Percentiles rank a stretch among this genome's conserved stretches.
Evolutionary conservation across 2,888 invertebrate species (phyloP).

Genomic region (Amblyjoppa proteus): DNA sequence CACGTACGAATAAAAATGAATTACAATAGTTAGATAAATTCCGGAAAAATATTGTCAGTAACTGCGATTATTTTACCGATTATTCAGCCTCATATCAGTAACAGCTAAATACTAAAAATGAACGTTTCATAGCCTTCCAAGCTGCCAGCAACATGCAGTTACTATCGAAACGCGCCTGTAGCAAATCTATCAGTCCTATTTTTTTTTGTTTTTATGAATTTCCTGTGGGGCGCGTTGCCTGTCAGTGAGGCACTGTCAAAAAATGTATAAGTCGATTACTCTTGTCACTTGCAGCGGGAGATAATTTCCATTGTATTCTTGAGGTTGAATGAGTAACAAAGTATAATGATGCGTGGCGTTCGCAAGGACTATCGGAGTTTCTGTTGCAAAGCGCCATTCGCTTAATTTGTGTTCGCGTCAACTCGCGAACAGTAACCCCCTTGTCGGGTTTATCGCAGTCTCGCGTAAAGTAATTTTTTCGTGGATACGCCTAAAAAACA

Average conservation of each 20-base stretch:
- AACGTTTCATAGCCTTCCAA: no score
- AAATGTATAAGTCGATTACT: constrained; percentile 32
- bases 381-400: neutral
- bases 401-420: neutral
- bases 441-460: neutral
- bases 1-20: neutral
- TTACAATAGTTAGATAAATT: neutral
- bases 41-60: neutral
- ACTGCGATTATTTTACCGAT: neutral
- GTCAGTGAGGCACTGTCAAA: constrained; percentile 49
- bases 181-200: no score
- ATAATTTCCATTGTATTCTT: constrained; percentile 1
- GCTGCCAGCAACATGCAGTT: no score
- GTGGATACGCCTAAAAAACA: neutral
- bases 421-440: neutral
- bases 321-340: constrained; percentile 11
- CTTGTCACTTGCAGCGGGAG: neutral
- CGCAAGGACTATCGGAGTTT: constrained; percentile 23
- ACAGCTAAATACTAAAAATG: neutral
- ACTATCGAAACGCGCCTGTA: no score
- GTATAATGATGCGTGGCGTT: constrained; percentile 15
- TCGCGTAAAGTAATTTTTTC: neutral
- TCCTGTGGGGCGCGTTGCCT: constrained; percentile 11
- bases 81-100: neutral
- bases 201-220: neutral